Evolutionary conservation across 2,888 invertebrate genomes (phyloP), one percentile per base, ranked within the genome.

Genomic region (Clistopyga incitator): DNA sequence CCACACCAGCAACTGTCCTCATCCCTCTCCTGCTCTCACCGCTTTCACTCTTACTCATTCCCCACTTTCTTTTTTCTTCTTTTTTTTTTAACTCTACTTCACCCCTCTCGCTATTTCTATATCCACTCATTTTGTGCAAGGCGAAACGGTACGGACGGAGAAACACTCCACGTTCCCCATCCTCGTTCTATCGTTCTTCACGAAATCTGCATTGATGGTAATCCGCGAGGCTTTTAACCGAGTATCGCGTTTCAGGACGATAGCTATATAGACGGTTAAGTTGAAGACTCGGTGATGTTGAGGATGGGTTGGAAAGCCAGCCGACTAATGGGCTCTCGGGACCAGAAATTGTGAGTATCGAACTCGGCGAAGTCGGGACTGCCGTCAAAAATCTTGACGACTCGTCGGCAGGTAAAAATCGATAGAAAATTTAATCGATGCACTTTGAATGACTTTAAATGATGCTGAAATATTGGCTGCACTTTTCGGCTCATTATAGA

Each of bases 141-240:
- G 64, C 80, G 54, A 67, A 84, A 71, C 81, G 68, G 13, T 18
- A 77, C 65, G 25, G 29, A 20, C 25, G 25, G 25, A 47, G 50
- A 20, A 71, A 47, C 65, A 70, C 61, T 74, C 50, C 52, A 61
- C 47, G 38, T 78, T 74, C 45, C 77, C 50, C 70, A 52, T 20
- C 67, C 71, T 20, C 67, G 25, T 34, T 64, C 56, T 54, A 18
- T 81, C 70, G 77, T 79, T 72, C 81, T 72, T 79, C 76, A 71
- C 68, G 76, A 84, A 88, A 88, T 88, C 86, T 87, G 86, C 88
- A 88, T 89, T 85, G 87, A 87, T 88, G 88, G 86, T 88, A 90
- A 90, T 90, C 89, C 86, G 68, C 82, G 85, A 77, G 85, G 88
- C 88, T 90, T 90, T 90, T 88, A 89, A 89, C 86, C 86, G 85